phyloP scores from a whole-genome alignment of 2,888 invertebrate species.

The Desoria tigrina region DNA sequence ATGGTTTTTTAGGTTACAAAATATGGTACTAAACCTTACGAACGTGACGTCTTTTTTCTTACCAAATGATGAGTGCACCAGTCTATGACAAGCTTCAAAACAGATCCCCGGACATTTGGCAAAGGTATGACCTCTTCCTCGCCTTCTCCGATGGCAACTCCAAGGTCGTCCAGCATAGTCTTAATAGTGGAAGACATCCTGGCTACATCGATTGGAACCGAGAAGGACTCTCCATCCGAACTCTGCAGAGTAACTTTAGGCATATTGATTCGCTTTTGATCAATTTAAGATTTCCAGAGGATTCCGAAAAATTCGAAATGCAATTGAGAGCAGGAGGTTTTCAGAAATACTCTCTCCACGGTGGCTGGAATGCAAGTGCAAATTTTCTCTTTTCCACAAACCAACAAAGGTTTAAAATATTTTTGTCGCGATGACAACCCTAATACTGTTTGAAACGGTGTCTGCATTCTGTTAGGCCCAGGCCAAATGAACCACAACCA shows the following conservation, averaged over 20 bases:
- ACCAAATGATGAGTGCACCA: slow-evolving; percentile 93
- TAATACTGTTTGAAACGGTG: too few relatives aligned
- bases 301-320: background rate
- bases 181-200: slow-evolving; percentile 48
- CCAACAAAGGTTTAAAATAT: background rate
- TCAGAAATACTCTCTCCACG: background rate
- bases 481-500: too few relatives aligned
- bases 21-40: background rate
- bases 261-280: slow-evolving; percentile 31
- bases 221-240: slow-evolving; percentile 39
- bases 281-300: too few relatives aligned
- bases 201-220: slow-evolving; percentile 42
- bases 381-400: background rate
- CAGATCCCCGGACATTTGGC: slow-evolving; percentile 93
- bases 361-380: background rate
- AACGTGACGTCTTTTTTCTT: too few relatives aligned
- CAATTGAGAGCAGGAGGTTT: background rate
- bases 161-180: slow-evolving; percentile 51
- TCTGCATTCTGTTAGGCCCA: too few relatives aligned
- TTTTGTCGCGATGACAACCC: too few relatives aligned
- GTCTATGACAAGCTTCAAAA: slow-evolving; percentile 66
- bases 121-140: slow-evolving; percentile 88
- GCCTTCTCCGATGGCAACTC: slow-evolving; percentile 24
- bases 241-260: slow-evolving; percentile 41
- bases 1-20: background rate